Conservation (phyloP, 2,888 invertebrate species). For the Hermodice carunculata region DNA sequence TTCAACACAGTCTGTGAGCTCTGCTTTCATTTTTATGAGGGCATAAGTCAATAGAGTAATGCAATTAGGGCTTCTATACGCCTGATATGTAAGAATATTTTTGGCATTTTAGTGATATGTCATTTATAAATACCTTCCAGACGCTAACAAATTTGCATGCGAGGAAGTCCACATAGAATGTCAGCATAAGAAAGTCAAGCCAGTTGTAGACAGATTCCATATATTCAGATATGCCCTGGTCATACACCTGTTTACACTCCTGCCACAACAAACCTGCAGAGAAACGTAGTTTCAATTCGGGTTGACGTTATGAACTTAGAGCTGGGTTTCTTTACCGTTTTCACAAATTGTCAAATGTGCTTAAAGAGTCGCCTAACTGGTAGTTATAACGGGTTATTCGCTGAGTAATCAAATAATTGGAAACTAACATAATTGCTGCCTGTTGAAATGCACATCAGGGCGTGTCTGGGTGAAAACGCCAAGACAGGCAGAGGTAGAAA, state of each 20-base stretch:
- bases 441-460: too few species aligned
- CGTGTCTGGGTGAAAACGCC: too few species aligned
- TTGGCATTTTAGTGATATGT: not conserved
- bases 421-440: too few species aligned
- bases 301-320: too few species aligned
- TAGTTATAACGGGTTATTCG: too few species aligned
- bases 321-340: too few species aligned
- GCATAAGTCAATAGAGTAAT: not conserved
- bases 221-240: constrained; percentile 51
- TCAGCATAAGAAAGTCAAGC: constrained; percentile 57
- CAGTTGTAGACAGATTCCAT: constrained; percentile 60
- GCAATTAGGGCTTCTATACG: not conserved
- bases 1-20: not conserved
- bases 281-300: too few species aligned
- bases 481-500: too few species aligned
- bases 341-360: too few species aligned
- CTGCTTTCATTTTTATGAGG: not conserved
- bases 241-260: constrained; percentile 56
- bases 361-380: too few species aligned
- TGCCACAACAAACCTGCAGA: constrained; percentile 59
- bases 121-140: constrained; percentile 13
- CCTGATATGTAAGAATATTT: too few species aligned
- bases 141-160: constrained; percentile 35
- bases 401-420: too few species aligned
- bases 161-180: constrained; percentile 58